Conservation (phyloP, 2,797 vertebrate species). For the Xerus rutilus region DNA sequence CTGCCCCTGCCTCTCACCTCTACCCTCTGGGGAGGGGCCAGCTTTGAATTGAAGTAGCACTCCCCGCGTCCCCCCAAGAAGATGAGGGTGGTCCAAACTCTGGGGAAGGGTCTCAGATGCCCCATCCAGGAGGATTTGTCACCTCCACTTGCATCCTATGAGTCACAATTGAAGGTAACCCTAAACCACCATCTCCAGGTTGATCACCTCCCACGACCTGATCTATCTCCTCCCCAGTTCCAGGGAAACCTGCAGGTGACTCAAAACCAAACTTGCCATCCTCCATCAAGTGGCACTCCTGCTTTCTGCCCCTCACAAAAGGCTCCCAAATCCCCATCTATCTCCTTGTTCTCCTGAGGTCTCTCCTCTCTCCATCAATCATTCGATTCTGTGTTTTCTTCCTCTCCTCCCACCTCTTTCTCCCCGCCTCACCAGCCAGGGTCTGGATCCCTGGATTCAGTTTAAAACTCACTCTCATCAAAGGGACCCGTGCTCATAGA, state of each 20-base stretch:
- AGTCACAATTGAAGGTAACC: not conserved
- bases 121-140: not conserved
- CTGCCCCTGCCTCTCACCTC: not conserved
- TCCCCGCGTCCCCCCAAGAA: not conserved
- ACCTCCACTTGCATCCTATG: not conserved
- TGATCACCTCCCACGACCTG: not conserved
- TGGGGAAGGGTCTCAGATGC: not conserved
- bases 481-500: not conserved
- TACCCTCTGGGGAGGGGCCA: not conserved
- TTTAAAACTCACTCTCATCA: not conserved
- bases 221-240: not conserved
- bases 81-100: not conserved
- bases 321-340: not conserved
- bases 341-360: too few species aligned
- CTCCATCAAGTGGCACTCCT: not conserved
- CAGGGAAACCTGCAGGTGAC: fast-evolving
- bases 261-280: not conserved
- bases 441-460: not conserved
- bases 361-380: too few species aligned
- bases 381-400: not conserved
- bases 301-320: not conserved
- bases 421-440: not conserved
- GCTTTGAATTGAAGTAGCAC: not conserved
- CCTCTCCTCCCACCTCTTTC: fast-evolving
- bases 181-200: not conserved